Evolutionary conservation across 2,797 vertebrate species (phyloP), one percentile per base, ranked within the genome.

Genomic region (Adrianichthys oophorus): DNA sequence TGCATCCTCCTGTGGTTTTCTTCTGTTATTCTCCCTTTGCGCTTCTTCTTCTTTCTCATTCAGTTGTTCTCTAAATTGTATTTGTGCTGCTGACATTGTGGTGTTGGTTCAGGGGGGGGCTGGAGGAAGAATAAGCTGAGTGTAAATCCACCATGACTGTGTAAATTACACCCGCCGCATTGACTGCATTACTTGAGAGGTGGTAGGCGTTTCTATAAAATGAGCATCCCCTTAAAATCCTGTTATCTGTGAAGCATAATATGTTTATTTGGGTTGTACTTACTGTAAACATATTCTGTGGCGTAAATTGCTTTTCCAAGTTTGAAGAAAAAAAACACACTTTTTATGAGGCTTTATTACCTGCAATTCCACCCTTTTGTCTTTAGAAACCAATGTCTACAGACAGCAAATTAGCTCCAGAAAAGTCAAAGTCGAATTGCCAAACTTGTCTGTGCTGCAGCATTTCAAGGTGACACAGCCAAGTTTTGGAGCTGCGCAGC

Each of bases 71-170:
- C 61, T 76, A 50, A 0, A 45, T 70, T 44, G 54, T 59, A 62
- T 23, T 56, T 74, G 52, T 49, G 41, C 48, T 54, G 48, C 65
- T 53, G 46, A 59, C 50, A 61, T 56, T 55, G 50, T 65, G 52
- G 48, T 70, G 69, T 70, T 72, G 55, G 45, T 26, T 70, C 53
- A 19, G 57, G 79, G 62, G 62, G 48, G 64, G 60, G 73, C 61
- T 76, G 41, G 48, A 15, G 24, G 53, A 74, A 47, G 49, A 71
- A 52, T 46, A 49, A 72, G 65, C 49, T 42, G 48, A 70, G 68
- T 54, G 62, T 47, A 78, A 79, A 76, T 70, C 60, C 65, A 65
- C 62, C 26, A 4, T 71, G 72, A 68, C 58, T 69, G 67, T 78
- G 70, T 74, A 51, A 71, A 70, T 72, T 37, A 68, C 65, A 51